These are phyloP conservation scores for Eospalax fontanierii DNA, from an alignment of 2,797 vertebrate genomes.

Conservation along the genomic window DNA sequence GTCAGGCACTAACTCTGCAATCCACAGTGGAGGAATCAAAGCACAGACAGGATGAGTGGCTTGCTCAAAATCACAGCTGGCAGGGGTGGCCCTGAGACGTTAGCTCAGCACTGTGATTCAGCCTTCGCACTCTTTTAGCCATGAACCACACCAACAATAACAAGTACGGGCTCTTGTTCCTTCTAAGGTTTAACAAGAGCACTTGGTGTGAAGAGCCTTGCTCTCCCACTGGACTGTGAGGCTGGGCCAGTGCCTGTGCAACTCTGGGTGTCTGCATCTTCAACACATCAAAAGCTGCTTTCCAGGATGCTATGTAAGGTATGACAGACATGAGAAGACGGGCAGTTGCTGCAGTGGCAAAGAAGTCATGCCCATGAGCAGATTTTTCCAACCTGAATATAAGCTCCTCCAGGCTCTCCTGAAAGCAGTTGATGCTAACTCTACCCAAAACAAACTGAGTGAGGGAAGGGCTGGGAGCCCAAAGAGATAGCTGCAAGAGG, in stretches of 20 bases:
- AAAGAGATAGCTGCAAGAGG: neutral
- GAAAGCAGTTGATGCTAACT: neutral
- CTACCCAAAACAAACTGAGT: neutral
- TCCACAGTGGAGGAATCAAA: neutral
- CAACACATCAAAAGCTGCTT: neutral
- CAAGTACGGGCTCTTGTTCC: no score
- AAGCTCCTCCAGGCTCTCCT: neutral
- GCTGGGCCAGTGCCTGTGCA: neutral
- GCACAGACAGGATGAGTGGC: neutral
- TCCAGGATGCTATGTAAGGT: neutral
- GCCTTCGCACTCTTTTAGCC: neutral
- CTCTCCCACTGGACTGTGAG: neutral
- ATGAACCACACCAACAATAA: neutral
- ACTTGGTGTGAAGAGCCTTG: neutral
- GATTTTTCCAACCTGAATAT: no score
- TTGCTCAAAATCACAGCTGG: constrained; percentile 3
- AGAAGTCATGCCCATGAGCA: neutral
- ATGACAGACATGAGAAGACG: neutral
- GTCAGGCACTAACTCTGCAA: neutral
- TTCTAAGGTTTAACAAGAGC: neutral
- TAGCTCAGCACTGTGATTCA: neutral
- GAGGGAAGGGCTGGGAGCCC: neutral
- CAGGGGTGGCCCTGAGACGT: neutral
- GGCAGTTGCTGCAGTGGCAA: neutral
- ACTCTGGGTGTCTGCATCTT: neutral